These are phyloP conservation scores for Anoplius nigerrimus DNA, from an alignment of 2,888 invertebrate species.

Conservation along the genomic window DNA sequence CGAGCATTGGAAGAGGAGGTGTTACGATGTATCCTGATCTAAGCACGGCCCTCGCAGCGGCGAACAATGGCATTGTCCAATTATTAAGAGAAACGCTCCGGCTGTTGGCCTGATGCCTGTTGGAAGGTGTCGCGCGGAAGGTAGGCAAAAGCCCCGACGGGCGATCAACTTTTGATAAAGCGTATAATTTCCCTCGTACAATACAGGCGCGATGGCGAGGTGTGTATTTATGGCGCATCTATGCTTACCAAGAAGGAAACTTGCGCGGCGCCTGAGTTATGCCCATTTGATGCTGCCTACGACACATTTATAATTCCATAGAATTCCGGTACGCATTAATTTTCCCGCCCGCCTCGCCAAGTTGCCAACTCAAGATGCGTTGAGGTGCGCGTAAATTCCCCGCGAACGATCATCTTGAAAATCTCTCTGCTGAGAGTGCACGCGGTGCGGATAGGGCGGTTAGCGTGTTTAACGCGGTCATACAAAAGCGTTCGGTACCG, in stretches of 20 bases:
- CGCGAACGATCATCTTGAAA: too few relatives aligned
- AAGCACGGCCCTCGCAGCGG: slow-evolving; percentile 29
- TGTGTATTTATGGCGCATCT: slow-evolving; percentile 31
- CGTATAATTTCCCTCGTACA: slow-evolving; percentile 46
- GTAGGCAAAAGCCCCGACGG: slow-evolving; percentile 41
- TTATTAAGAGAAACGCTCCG: slow-evolving; percentile 57
- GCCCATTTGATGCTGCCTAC: slow-evolving; percentile 6
- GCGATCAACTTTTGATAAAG: slow-evolving; percentile 52
- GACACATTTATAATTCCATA: slow-evolving; percentile 2
- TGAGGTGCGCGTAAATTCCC: too few relatives aligned
- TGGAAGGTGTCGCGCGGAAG: too few relatives aligned
- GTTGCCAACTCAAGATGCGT: too few relatives aligned
- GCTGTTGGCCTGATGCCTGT: too few relatives aligned
- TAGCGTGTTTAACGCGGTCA: neutral
- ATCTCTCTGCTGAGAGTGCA: too few relatives aligned
- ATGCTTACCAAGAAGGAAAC: slow-evolving; percentile 46
- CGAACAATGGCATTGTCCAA: slow-evolving; percentile 55
- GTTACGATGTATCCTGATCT: slow-evolving; percentile 46
- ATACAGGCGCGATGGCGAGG: slow-evolving; percentile 23
- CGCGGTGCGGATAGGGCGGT: neutral
- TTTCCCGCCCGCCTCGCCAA: neutral
- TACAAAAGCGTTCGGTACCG: neutral
- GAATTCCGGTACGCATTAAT: slow-evolving; percentile 3
- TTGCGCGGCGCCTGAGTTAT: slow-evolving; percentile 33
- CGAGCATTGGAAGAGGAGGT: slow-evolving; percentile 28